These are phyloP conservation scores for Heliconius himera DNA, from an alignment of 1,140 invertebrate species.

Conservation along the genomic window DNA sequence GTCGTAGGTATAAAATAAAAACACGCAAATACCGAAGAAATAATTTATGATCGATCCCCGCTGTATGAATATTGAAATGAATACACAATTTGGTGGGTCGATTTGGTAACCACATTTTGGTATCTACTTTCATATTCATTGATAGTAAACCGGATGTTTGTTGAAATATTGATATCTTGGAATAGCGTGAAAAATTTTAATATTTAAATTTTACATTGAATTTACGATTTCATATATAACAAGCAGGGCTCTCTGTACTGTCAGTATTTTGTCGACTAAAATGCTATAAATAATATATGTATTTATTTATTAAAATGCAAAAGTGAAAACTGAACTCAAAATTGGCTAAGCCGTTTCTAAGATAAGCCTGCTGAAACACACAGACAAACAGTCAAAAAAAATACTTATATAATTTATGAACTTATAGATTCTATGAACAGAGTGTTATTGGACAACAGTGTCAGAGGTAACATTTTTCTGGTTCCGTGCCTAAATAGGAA, in stretches of 20 bases:
- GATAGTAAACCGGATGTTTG: not conserved
- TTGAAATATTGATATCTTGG: constrained; percentile 10
- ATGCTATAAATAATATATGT: too few species aligned
- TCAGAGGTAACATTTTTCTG: too few species aligned
- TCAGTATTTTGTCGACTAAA: too few species aligned
- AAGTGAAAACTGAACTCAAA: too few species aligned
- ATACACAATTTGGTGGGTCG: not conserved
- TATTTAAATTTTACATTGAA: not conserved
- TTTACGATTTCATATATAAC: not conserved
- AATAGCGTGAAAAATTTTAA: not conserved
- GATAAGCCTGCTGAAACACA: too few species aligned
- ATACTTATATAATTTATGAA: too few species aligned
- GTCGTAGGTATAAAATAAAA: not conserved
- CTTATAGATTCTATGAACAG: too few species aligned
- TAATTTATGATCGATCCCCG: constrained; percentile 14
- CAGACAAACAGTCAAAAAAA: too few species aligned
- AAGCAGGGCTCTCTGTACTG: not conserved
- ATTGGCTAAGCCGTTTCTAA: too few species aligned
- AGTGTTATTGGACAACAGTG: too few species aligned
- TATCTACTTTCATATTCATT: constrained; percentile 19
- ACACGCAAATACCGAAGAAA: not conserved
- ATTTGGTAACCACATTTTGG: not conserved
- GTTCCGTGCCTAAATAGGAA: too few species aligned
- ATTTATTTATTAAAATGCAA: too few species aligned
- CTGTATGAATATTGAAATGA: constrained; percentile 14